Conservation (phyloP, 2,113 vertebrate genomes). For the Axis porcinus region DNA sequence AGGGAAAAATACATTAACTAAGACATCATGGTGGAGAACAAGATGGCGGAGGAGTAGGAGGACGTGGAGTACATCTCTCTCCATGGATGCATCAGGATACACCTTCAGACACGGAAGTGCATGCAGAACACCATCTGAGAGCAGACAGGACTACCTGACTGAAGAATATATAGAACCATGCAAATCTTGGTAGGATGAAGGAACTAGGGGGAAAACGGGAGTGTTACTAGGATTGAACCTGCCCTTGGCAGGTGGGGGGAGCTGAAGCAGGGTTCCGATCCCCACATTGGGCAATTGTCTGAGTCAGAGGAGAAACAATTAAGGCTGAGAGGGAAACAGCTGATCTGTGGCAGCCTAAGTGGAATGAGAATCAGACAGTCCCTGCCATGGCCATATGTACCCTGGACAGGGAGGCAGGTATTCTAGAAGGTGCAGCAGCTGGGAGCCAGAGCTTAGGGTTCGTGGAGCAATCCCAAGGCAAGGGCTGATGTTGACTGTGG, state of each 20-base stretch:
- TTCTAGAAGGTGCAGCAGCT: neutral
- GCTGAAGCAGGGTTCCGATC: accelerated
- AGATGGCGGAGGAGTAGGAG: neutral
- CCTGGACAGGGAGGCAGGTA: neutral
- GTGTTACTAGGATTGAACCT: neutral
- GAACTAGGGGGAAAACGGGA: neutral
- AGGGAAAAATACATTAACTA: neutral
- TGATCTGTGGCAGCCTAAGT: neutral
- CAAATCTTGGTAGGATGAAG: neutral
- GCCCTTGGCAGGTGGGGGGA: neutral
- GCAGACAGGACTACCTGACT: neutral
- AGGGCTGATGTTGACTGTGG: neutral
- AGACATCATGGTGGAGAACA: neutral
- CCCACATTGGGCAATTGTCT: neutral
- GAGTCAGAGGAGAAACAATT: neutral
- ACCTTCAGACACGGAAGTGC: neutral
- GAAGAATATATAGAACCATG: neutral
- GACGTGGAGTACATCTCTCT: neutral
- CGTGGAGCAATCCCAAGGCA: neutral
- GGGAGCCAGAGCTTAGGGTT: neutral
- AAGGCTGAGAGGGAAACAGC: neutral
- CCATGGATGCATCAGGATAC: neutral
- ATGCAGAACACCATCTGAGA: neutral
- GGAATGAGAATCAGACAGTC: neutral
- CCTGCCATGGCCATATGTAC: neutral